Base-by-base conservation (phyloP, 2,113 vertebrate species). In the Microcebus murinus region DNA sequence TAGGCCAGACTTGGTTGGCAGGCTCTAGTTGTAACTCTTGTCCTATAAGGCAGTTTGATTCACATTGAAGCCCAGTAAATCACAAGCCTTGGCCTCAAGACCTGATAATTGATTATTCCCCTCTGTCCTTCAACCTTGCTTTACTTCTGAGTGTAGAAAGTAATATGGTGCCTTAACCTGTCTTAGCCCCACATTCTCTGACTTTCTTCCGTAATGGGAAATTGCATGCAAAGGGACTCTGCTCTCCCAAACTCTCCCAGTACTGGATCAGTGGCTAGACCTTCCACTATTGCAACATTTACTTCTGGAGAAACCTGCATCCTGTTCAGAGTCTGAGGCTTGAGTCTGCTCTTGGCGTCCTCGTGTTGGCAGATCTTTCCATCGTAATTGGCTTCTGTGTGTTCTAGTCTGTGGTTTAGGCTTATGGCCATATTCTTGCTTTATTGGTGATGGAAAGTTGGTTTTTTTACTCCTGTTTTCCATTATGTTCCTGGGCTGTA, bases 391-490 rank as follows among this genome's bases (percentile, higher is more conserved):
- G 39, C 73, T 80, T 90, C 76, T 82, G 71, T 48, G 29, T 81
- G 25, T 81, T 55, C n/a, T 10, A 76, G 52, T 65, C 79, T 81
- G 89, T 74, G 85, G 52, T 65, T 95, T 90, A 74, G 63, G n/a
- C 55, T 68, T 67, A 34, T 79, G 68, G 65, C 55, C 84, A 90
- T 74, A 63, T 55, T 84, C 63, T 94, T 59, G n/a, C 63, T 90
- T 92, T 83, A 83, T 42, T 87, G 68, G 52, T 45, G 0, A 59
- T 27, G n/a, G 39, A 74, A 8, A 14, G 4, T 52, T 77, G 34
- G 0, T 8, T 77, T 92, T 83, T 89, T 89, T 25, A 20, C n/a
- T 86, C 31, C 84, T 88, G 45, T 61, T 93, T 96, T 93, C 71
- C 48, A 74, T 95, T 93, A 55, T 94, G 27, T 59, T n/a, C 45